A percentile compares a stretch with the other conserved stretches of the same genome.
Conservation (phyloP, 1,140 invertebrate species). For the Geopemphigus sp. region DNA sequence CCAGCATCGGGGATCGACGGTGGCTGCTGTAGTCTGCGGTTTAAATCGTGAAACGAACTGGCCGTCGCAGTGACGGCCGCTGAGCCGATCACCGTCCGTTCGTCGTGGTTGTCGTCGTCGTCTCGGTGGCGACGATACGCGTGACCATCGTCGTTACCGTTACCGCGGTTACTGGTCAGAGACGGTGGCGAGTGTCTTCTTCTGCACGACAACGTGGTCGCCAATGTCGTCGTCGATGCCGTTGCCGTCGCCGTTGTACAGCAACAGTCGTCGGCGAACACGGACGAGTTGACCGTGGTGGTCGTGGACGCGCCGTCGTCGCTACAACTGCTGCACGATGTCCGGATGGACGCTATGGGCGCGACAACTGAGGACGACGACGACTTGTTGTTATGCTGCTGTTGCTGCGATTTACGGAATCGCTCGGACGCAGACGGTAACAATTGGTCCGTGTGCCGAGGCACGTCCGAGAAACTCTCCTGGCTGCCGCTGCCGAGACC, state of each 20-base stretch:
- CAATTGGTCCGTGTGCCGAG: slow-evolving; percentile 51
- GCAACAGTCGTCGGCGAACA: slow-evolving; percentile 62
- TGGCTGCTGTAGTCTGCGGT: not conserved
- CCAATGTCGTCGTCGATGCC: not conserved
- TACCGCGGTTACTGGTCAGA: not conserved
- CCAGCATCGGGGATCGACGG: too few relatives aligned
- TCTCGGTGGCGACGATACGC: not conserved
- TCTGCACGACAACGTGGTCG: not conserved
- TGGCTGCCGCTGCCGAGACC: slow-evolving; percentile 75
- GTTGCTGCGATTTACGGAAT: not conserved
- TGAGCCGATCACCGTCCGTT: not conserved
- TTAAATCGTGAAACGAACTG: slow-evolving; percentile 10
- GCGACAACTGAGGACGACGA: slow-evolving; percentile 58
- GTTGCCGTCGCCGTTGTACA: not conserved
- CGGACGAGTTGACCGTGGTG: slow-evolving; percentile 58
- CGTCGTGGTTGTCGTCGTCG: not conserved
- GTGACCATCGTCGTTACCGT: not conserved
- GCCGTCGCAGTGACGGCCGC: not conserved
- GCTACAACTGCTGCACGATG: slow-evolving; percentile 62
- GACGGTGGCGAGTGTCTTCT: not conserved
- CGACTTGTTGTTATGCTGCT: slow-evolving; percentile 51
- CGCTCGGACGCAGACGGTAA: slow-evolving; percentile 48
- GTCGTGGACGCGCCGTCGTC: slow-evolving; percentile 22
- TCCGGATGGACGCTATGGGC: slow-evolving; percentile 74
- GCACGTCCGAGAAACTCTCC: slow-evolving; percentile 57